Evolutionary conservation across 2,113 vertebrate species (phyloP).

Genomic region (Columba livia): DNA sequence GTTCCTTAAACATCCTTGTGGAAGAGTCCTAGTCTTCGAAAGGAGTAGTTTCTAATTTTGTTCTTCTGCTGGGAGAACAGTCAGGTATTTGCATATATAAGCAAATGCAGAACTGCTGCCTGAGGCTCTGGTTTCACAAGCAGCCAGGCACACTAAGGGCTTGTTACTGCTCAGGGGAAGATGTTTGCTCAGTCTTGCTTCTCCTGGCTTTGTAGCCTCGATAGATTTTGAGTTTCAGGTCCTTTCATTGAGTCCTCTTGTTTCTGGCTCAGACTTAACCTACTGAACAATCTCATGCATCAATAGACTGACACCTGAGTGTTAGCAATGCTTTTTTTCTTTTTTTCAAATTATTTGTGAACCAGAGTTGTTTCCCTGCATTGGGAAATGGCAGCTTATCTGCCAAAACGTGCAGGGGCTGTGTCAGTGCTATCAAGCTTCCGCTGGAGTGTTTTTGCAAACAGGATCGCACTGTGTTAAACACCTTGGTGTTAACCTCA

Average conservation of each 20-base stretch:
- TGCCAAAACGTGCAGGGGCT: neutral
- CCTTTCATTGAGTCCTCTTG: neutral
- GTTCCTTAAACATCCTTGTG: neutral
- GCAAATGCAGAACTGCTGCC: neutral
- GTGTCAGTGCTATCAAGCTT: neutral
- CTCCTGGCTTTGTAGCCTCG: neutral
- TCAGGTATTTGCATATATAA: neutral
- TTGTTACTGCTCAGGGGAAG: neutral
- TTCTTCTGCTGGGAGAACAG: neutral
- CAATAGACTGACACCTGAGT: neutral
- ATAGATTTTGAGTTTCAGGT: neutral
- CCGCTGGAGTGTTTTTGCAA: neutral
- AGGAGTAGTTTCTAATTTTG: neutral
- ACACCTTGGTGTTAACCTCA: slow-evolving; percentile 44
- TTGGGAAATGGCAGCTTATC: neutral
- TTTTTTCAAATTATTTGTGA: neutral
- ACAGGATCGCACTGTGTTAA: neutral
- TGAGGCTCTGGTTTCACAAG: neutral
- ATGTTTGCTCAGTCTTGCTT: neutral
- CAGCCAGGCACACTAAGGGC: neutral
- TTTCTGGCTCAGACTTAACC: neutral
- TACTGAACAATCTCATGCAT: rapidly evolving
- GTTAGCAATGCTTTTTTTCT: neutral
- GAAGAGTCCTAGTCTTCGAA: neutral
- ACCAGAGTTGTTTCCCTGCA: rapidly evolving